phyloP scores from a whole-genome alignment of 2,113 vertebrate species.

The Probosciger aterrimus region DNA sequence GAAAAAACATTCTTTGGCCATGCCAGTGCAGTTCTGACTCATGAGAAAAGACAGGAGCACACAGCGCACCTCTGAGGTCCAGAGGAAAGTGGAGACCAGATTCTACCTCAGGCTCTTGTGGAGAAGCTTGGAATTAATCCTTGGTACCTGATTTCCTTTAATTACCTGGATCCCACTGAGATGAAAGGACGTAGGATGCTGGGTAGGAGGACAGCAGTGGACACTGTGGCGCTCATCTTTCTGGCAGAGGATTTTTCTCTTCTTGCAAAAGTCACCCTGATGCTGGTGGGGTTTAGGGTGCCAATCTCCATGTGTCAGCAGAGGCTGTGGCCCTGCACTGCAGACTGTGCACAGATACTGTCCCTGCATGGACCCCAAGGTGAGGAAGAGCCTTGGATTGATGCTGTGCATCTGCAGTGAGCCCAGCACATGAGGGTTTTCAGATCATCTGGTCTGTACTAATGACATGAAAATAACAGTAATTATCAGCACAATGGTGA shows the following conservation, averaged over 20 bases:
- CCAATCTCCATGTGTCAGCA: background rate
- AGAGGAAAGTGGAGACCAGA: background rate
- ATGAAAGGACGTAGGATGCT: background rate
- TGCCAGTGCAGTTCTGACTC: background rate
- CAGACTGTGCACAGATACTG: background rate
- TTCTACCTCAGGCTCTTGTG: background rate
- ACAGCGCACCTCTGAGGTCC: background rate
- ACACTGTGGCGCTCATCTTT: background rate
- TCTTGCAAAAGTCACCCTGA: background rate
- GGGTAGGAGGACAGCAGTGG: background rate
- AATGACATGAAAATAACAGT: background rate
- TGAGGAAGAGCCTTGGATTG: background rate
- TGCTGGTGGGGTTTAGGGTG: background rate
- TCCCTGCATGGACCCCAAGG: background rate
- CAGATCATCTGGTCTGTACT: background rate
- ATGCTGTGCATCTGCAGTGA: background rate
- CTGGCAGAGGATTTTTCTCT: background rate
- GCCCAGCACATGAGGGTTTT: background rate
- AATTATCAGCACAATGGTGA: background rate
- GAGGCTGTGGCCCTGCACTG: background rate
- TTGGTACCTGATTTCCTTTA: background rate
- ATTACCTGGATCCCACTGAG: background rate
- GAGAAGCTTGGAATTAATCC: background rate
- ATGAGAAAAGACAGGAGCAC: background rate
- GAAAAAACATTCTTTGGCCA: background rate